Evolutionary conservation across 1,140 invertebrate genomes (phyloP), one percentile per base, ranked within the genome.

Genomic region (Apis laboriosa): DNA sequence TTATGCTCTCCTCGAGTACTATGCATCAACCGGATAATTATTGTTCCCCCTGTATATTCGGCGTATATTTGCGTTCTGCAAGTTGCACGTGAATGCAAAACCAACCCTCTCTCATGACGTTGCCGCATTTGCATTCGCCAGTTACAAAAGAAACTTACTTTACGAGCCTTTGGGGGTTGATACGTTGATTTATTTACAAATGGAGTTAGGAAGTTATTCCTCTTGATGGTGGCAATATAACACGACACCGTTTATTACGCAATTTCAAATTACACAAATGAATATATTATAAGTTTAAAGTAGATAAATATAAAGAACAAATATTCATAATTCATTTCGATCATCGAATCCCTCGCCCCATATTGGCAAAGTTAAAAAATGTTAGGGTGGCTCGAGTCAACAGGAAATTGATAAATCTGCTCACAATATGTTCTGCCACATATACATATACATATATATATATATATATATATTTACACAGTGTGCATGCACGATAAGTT

Each of bases 21-120:
- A 28, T 24, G 17, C 60, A 24, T 74, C 71, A 43, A 28, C 28
- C 19, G 79, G 53, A 66, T 80, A 80, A 80, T 75, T 80, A 80
- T 80, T 80, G 60, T 58, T 80, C 51, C 43, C 24, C 8, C 8
- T 56, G 13, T 17, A 13, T 56, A 34, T 7, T 56, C 77, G 19
- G 1, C 21, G 51, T 56, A 13, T 7, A 80, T 75, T 75, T 80
- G 71, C 34, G 61, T 75, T 67, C 28, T 17, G 53, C 34, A 80
- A 80, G 21, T 80, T 66, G 1, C 19, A 15, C 61, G 17, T 43
- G 19, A 63, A 58, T 49, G 28, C 34, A 13, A 67, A 64, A 66
- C 71, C 34, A 49, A 51, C 53, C 2, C 11, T 51, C n/a, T 24
- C 19, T 17, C 8, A 28, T n/a, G 7, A 0, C n/a, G 49, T 53